These are phyloP conservation scores for Megastigmus dorsalis DNA, from an alignment of 2,888 invertebrate genomes.

Conservation along the genomic window DNA sequence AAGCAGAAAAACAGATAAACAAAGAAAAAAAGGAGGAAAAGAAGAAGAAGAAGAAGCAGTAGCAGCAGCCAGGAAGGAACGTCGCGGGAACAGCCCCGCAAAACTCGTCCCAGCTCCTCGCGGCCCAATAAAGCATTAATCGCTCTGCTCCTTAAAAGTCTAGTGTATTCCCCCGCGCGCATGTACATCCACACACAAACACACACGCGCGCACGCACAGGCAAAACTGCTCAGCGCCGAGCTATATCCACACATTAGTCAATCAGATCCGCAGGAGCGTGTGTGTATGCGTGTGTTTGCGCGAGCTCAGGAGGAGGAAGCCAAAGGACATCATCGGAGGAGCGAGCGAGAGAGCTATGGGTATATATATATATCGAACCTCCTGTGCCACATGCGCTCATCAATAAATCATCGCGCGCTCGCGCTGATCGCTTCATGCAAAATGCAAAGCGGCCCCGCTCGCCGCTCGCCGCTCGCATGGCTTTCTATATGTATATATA, in stretches of 20 bases:
- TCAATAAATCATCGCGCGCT: conserved; percentile 53
- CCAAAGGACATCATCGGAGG: conserved; percentile 6
- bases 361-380: not conserved
- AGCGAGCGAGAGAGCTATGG: not conserved
- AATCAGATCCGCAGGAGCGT: conserved; percentile 28
- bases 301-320: not conserved
- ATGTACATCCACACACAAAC: too few species aligned
- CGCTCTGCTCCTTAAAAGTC: conserved; percentile 41
- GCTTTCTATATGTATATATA: not conserved
- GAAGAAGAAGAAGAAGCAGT: not conserved
- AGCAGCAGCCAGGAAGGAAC: not conserved
- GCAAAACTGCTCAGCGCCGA: not conserved
- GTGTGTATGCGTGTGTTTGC: too few species aligned
- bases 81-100: not conserved
- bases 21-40: not conserved
- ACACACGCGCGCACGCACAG: too few species aligned
- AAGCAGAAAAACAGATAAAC: not conserved
- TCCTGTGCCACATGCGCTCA: conserved; percentile 20
- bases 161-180: not conserved
- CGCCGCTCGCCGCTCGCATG: too few species aligned
- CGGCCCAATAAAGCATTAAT: conserved; percentile 47
- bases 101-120: conserved; percentile 21
- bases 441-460: conserved; percentile 52
- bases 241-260: conserved; percentile 32
- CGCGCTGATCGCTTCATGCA: conserved; percentile 42